phyloP scores from a whole-genome alignment of 1,140 invertebrate genomes.

The Laupala kohalensis region DNA sequence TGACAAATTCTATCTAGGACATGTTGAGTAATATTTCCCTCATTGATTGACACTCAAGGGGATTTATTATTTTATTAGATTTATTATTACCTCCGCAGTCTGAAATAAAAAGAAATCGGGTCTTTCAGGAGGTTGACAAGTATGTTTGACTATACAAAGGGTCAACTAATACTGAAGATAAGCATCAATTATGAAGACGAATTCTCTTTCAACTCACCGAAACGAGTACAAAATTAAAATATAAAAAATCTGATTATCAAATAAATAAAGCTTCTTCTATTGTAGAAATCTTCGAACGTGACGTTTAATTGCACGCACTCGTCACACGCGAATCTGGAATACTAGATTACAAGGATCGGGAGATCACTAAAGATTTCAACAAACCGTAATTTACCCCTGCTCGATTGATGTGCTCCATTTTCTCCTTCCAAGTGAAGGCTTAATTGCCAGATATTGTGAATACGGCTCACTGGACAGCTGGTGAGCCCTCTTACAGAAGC shows the following conservation, averaged over 20 bases:
- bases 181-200: too few species aligned
- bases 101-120: too few species aligned
- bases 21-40: too few species aligned
- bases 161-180: too few species aligned
- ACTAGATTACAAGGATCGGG: background rate
- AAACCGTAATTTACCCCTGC: background rate
- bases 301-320: background rate
- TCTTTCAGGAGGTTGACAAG: too few species aligned
- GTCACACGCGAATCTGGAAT: background rate
- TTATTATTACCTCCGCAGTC: too few species aligned
- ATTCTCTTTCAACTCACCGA: too few species aligned
- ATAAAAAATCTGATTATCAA: background rate
- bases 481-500: background rate
- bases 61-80: too few species aligned
- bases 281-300: background rate
- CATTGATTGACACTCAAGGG: too few species aligned
- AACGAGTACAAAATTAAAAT: background rate
- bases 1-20: too few species aligned
- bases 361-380: background rate
- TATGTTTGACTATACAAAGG: too few species aligned
- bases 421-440: background rate
- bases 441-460: background rate
- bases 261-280: background rate
- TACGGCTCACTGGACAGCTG: background rate
- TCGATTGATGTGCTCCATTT: background rate